A percentile compares a stretch with the other conserved stretches of the same genome.
Conservation (phyloP, 2,113 vertebrate species). For the Orthonyx spaldingii region DNA sequence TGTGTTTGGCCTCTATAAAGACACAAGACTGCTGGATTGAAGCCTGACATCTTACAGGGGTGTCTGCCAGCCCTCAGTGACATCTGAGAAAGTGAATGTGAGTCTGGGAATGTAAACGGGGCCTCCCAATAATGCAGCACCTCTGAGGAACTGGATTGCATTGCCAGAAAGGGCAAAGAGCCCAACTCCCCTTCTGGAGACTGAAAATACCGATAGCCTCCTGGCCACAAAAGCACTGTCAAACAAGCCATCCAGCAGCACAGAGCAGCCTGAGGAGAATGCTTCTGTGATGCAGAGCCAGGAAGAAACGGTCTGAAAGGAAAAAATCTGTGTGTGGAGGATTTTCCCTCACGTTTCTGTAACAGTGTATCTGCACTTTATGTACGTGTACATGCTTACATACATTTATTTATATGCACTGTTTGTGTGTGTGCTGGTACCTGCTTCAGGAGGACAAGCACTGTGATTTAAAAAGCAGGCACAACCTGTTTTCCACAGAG, state of each 20-base stretch:
- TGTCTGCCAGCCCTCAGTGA: not conserved
- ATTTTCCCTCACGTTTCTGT: not conserved
- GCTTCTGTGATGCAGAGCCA: not conserved
- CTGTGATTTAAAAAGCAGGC: not conserved
- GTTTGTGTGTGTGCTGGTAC: not conserved
- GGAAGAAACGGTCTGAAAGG: not conserved
- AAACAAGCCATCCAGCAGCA: not conserved
- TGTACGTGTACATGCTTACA: too few species aligned
- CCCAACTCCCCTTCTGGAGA: not conserved
- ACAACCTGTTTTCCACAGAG: not conserved
- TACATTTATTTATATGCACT: not conserved
- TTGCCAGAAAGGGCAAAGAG: not conserved
- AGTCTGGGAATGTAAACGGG: slow-evolving; percentile 17
- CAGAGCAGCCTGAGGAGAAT: not conserved
- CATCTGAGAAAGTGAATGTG: slow-evolving; percentile 27
- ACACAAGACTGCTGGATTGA: not conserved
- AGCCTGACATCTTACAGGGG: not conserved
- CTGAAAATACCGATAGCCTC: not conserved
- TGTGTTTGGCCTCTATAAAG: not conserved
- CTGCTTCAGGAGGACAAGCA: not conserved
- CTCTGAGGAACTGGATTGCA: not conserved
- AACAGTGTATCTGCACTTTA: not conserved
- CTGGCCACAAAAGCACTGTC: not conserved
- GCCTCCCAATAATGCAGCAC: slow-evolving; percentile 26
- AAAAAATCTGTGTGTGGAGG: not conserved